Base-by-base conservation (phyloP, 2,113 vertebrate genomes). In the Tympanuchus pallidicinctus region DNA sequence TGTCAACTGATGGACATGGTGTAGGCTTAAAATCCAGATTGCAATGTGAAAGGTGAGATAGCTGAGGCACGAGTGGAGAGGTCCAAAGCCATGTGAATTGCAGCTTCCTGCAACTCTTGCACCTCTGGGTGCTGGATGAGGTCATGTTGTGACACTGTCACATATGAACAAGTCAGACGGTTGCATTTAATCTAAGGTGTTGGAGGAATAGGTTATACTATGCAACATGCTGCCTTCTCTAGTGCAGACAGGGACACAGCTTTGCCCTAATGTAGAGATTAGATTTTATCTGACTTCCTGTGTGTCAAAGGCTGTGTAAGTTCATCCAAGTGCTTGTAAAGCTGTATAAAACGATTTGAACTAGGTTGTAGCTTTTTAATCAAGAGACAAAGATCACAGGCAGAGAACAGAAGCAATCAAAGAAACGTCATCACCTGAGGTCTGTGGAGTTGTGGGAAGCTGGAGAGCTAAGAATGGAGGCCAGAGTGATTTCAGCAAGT, bases 151-250 rank as follows among this genome's bases (percentile, higher is more conserved):
- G 71, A 66, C 47, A 13, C 9, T 82, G 34, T n/a, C 73, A 61
- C 25, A 45, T 0, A 0, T n/a, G 40, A 82, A 40, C 9, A 61
- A 69, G 21, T 32, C 52, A 65, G 47, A 48, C 13, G 32, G 34
- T 11, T 45, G 7, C 3, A 87, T 74, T 87, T n/a, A 21, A 22
- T 17, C 13, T 0, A 48, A 24, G 27, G 19, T 71, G 20, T 24
- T 79, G 14, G 45, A 70, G 48, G 16, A 63, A 63, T 34, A 10
- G 21, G 25, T 64, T 88, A 32, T 19, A 20, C 2, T 24, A n/a
- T n/a, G 21, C 25, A 11, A 25, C 43, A 3, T 30, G 10, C 4
- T 73, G 2, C 67, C 57, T 88, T 21, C 60, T 82, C 42, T 73
- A 45, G 67, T 73, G 79, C 4, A 15, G 59, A 38, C 10, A 64